Evolutionary conservation across 2,113 vertebrate genomes (phyloP).

Genomic region (Syrmaticus mikado): DNA sequence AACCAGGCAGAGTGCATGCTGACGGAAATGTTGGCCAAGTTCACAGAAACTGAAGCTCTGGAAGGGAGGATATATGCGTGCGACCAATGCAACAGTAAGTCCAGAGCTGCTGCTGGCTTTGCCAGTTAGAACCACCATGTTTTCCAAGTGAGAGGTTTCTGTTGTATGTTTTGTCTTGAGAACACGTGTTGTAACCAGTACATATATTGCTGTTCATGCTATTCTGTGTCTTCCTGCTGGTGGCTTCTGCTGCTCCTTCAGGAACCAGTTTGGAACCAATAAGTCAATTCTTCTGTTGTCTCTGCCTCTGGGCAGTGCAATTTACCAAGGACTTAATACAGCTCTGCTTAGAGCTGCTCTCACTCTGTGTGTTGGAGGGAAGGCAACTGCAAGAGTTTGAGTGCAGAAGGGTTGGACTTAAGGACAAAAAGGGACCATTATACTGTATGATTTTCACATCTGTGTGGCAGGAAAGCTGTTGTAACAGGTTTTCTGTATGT

Average conservation of each 20-base stretch:
- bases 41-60: slow-evolving; percentile 96
- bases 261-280: background rate
- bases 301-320: background rate
- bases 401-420: background rate
- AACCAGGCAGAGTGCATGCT: slow-evolving; percentile 91
- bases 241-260: background rate
- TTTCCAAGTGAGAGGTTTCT: background rate
- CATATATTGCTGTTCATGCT: fast-evolving
- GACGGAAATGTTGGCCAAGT: slow-evolving; percentile 98
- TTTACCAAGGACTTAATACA: background rate
- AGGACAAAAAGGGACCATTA: background rate
- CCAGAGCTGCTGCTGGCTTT: background rate
- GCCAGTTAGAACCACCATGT: background rate
- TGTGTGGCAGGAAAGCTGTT: background rate
- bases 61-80: slow-evolving; percentile 98
- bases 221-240: background rate
- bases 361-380: background rate
- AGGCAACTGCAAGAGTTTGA: background rate
- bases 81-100: slow-evolving; percentile 98
- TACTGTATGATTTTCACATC: background rate
- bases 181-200: fast-evolving
- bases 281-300: fast-evolving
- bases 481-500: background rate
- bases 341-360: background rate
- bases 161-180: background rate